Evolutionary conservation across 2,888 invertebrate species (phyloP).

Genomic region (Hydropsyche betteni): DNA sequence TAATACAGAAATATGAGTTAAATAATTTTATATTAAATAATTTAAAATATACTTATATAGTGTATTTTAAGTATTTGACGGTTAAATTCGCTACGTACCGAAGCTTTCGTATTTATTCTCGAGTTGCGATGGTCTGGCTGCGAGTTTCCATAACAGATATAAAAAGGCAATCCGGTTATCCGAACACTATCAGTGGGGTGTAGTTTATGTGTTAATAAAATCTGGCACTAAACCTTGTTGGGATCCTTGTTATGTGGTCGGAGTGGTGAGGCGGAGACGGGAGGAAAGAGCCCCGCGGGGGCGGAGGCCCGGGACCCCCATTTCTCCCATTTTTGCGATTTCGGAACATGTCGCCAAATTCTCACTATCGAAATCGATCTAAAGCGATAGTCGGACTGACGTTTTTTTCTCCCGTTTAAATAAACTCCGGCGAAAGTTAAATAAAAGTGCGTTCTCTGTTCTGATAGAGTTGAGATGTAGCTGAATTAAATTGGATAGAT

Average conservation of each 20-base stretch:
- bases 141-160: constrained; percentile 40
- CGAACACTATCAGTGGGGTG: constrained; percentile 49
- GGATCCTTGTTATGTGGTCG: constrained; percentile 37
- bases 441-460: too few species aligned
- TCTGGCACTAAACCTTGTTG: constrained; percentile 45
- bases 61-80: too few species aligned
- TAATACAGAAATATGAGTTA: too few species aligned
- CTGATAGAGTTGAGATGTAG: too few species aligned
- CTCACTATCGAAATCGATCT: too few species aligned
- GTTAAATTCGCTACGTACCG: background rate
- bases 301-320: constrained; percentile 27
- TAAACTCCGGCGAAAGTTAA: too few species aligned
- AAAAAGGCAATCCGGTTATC: constrained; percentile 48
- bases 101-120: background rate
- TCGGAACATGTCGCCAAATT: too few species aligned
- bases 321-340: background rate
- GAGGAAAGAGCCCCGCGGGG: background rate
- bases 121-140: constrained; percentile 28
- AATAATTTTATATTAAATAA: too few species aligned
- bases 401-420: too few species aligned
- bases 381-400: too few species aligned
- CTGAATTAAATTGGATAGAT: too few species aligned
- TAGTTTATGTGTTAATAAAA: constrained; percentile 50
- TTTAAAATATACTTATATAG: too few species aligned
- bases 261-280: constrained; percentile 9